Percentiles rank a stretch among this genome's conserved stretches.
phyloP scores from a whole-genome alignment of 2,113 vertebrate genomes.

The Eolophus roseicapilla region DNA sequence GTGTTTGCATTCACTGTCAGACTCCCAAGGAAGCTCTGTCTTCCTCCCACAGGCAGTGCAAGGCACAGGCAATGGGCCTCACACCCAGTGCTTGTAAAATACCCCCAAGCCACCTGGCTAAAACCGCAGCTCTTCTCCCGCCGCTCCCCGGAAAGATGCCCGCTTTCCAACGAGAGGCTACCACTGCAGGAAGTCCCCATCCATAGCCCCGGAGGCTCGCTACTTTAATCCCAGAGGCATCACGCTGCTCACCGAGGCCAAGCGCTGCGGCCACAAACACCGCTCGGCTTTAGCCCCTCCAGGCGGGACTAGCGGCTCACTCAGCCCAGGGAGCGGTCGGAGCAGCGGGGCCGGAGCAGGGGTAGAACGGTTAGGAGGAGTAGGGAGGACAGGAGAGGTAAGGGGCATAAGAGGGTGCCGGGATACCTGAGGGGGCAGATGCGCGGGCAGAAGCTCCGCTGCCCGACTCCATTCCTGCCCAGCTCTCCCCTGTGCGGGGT shows the following conservation, averaged over 20 bases:
- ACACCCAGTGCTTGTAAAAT: neutral
- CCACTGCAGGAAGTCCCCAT: accelerated
- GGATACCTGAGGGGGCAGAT: neutral
- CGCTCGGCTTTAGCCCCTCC: neutral
- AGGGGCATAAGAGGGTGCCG: neutral
- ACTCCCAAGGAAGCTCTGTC: neutral
- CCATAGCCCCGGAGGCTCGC: accelerated
- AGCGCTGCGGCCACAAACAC: neutral
- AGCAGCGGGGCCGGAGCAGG: neutral
- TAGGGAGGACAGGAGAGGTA: neutral
- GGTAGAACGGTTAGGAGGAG: neutral
- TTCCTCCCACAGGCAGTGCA: neutral
- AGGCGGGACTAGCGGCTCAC: neutral
- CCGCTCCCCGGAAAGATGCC: no score
- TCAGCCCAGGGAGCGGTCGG: neutral
- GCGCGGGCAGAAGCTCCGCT: neutral
- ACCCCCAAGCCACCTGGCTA: neutral
- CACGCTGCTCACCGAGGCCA: neutral
- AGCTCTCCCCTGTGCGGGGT: neutral
- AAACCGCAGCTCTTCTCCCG: neutral
- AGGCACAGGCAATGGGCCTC: neutral
- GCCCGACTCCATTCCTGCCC: neutral
- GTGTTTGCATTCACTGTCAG: neutral
- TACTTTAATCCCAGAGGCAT: neutral
- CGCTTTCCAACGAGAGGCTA: neutral